Base-by-base conservation (phyloP, 2,113 vertebrate genomes). In the Lasiurus borealis region DNA sequence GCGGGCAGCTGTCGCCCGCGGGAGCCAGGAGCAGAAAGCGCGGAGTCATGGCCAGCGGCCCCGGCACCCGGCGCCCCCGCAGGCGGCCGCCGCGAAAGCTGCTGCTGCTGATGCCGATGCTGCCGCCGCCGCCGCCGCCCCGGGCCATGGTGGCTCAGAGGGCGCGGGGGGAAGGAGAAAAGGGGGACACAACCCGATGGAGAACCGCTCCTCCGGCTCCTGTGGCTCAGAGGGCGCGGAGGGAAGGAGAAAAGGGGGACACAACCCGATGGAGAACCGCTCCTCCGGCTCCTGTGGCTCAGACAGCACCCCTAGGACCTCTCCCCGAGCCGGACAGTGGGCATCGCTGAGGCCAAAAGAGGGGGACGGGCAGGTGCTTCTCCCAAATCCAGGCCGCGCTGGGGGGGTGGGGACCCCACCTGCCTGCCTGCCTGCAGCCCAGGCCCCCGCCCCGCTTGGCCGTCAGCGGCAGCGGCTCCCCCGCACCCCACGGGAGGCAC, bases 21-120 rank as follows among this genome's bases (percentile, higher is more conserved):
- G 97, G 97, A 98, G 98, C 97, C 98, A 97, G 96, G 97, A 99
- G 98, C 98, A 99, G 98, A 97, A 98, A 98, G 98, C 98, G 98
- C 85, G 84, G 98, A 98, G 98, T 98, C 96, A 95, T 48, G 69
- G 97, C 97, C 97, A 96, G 95, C 95, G 97, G 98, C 98, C 98
- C 97, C 97, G 94, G 92, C 93, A 94, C 97, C 98, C 98, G 94
- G 96, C 96, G 23, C 68, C 97, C 97, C 97, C 97, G 90, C 93
- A 98, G 96, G 97, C 98, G 97, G 94, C 97, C 88, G 97, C 97
- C 40, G 3, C 40, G 3, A 40, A 5, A 40, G 40, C 40, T 40
- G 40, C 40, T 40, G 40, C 40, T 40, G 40, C 40, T 40, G 40
- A 40, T 40, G 40, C 40, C 40, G 40, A 3, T 40, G 40, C 40